Evolutionary conservation across 2,113 vertebrate species (phyloP), one percentile per base, ranked within the genome.

Genomic region (Cettia cetti): DNA sequence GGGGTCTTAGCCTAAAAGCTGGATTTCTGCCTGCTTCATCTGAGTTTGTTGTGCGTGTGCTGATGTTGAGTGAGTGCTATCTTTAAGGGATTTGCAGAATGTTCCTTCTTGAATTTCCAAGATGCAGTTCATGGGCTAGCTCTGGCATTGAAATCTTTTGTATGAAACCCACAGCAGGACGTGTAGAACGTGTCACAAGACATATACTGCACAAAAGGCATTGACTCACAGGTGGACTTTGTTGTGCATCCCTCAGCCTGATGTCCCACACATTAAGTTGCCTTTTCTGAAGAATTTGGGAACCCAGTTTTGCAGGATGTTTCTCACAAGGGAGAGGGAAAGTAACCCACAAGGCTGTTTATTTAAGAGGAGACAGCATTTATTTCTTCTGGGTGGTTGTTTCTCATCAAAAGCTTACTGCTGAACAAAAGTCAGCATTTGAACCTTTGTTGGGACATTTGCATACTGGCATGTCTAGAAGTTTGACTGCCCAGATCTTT

Each of bases 141-240:
- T 71, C 18, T 79, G 27, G 33, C 56, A 59, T 30, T 35, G 69
- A 71, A 71, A 13, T 9, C 8, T 72, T 81, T 59, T 61, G 7
- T 49, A 9, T 90, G n/a, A 33, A 61, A 12, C 52, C 3, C 21
- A 33, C 26, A 75, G 26, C 1, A 2, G 65, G 30, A 68, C 1
- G 3, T 2, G 0, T 53, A 49, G 45, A 68, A 52, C 1, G 0
- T 21, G 21, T 53, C 61, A 64, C 28, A 1, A 2, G 49, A 35
- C 17, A 13, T 23, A 16, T 2, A 37, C 11, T 50, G 56, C 60
- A 50, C 56, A 50, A 40, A 82, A 79, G 7, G 18, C 39, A 26
- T 63, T 81, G 31, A 49, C 60, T 81, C 45, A 79, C 15, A 40
- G 20, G 10, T 23, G 15, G 49, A 18, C 80, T 75, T 74, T 11